Evolutionary conservation across 2,797 vertebrate species (phyloP).

Genomic region (Percopsis omiscomaycus): DNA sequence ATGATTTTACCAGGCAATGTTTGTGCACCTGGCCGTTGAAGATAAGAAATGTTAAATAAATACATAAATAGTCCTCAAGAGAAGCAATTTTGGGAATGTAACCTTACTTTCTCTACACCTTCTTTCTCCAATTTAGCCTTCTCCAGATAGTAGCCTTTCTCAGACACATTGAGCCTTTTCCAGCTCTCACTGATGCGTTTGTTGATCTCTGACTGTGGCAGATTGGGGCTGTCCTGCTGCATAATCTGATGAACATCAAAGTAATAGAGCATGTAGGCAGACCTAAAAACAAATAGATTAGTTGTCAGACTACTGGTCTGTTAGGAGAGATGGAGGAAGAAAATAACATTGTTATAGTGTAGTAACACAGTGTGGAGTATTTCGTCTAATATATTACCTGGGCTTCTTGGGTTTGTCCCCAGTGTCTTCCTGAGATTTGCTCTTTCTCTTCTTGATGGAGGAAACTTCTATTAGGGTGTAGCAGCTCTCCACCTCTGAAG

Average conservation of each 20-base stretch:
- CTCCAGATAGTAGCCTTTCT: conserved; percentile 95
- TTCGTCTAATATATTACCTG: conserved; percentile 71
- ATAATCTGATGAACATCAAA: conserved; percentile 95
- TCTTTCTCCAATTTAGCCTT: conserved; percentile 93
- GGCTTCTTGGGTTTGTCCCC: conserved; percentile 90
- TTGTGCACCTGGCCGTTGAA: too few species aligned
- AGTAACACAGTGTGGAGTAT: neutral
- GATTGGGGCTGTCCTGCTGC: conserved; percentile 89
- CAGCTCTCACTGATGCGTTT: conserved; percentile 98
- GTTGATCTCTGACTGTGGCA: conserved; percentile 98
- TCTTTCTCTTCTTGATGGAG: conserved; percentile 89
- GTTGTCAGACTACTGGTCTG: neutral
- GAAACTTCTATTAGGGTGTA: conserved; percentile 79
- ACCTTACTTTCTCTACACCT: conserved; percentile 86
- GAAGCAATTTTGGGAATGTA: neutral
- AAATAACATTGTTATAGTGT: neutral
- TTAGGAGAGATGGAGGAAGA: neutral
- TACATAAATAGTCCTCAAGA: too few species aligned
- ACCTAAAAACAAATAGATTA: conserved; percentile 75
- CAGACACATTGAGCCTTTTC: conserved; percentile 92
- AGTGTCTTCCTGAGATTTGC: conserved; percentile 78
- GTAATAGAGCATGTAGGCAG: conserved; percentile 96
- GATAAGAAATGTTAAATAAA: too few species aligned
- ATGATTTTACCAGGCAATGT: too few species aligned
- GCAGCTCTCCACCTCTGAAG: conserved; percentile 88